phyloP scores from a whole-genome alignment of 1,140 invertebrate genomes.

The Calliopsis andreniformis region DNA sequence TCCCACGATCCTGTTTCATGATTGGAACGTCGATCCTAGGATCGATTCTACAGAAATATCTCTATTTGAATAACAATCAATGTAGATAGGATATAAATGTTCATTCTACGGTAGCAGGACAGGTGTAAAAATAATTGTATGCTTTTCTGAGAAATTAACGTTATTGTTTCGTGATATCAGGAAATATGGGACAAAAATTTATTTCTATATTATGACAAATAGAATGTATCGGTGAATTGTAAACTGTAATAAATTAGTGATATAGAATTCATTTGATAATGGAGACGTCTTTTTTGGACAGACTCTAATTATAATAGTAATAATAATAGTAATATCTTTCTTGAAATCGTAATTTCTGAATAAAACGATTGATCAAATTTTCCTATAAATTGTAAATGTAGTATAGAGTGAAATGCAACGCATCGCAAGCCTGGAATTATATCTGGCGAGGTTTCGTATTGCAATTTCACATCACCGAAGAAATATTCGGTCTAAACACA shows the following conservation, averaged over 20 bases:
- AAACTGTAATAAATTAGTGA: too few relatives aligned
- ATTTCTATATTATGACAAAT: not conserved
- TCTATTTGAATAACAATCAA: conserved; percentile 50
- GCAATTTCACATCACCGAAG: conserved; percentile 42
- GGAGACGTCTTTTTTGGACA: too few relatives aligned
- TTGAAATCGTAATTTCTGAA: not conserved
- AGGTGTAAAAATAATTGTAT: conserved; percentile 2
- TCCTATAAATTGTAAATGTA: not conserved
- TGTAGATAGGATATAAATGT: not conserved
- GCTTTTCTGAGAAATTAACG: not conserved
- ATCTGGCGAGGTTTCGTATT: conserved; percentile 10
- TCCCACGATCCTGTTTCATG: conserved; percentile 23
- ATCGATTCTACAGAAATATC: not conserved
- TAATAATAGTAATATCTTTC: too few relatives aligned
- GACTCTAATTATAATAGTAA: too few relatives aligned
- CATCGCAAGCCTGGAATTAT: conserved; percentile 28
- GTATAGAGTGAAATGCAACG: not conserved
- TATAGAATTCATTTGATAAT: too few relatives aligned
- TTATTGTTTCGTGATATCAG: not conserved
- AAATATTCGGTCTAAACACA: conserved; percentile 52
- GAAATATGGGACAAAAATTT: not conserved
- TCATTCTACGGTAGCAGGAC: not conserved
- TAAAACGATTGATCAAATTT: not conserved
- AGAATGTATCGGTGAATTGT: too few relatives aligned
- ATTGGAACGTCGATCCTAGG: not conserved